These are phyloP conservation scores for Ophiothrix spiculata DNA, from an alignment of 35 echinoderm and acorn worm genomes.

Conservation along the genomic window DNA sequence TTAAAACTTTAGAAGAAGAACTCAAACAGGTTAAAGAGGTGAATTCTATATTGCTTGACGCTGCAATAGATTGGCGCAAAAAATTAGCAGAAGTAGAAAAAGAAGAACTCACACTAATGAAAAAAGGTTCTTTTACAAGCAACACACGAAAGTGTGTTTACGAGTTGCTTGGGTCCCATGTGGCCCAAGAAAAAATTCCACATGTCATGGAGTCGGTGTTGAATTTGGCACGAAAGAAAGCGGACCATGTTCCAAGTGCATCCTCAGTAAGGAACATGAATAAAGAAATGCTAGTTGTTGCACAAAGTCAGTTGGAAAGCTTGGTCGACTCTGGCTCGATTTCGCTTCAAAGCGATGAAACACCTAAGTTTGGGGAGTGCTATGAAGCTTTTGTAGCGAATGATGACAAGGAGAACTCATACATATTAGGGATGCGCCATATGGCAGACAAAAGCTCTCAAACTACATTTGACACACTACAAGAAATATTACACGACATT, in stretches of 20 bases:
- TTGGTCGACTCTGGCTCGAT: background rate
- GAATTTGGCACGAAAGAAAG: slow-evolving; percentile 1
- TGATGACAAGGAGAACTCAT: slow-evolving; percentile 19
- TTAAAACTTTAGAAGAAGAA: background rate
- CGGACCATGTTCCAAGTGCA: background rate
- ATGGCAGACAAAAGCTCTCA: slow-evolving; percentile 29
- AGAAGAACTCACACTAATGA: background rate
- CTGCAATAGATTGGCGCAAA: background rate
- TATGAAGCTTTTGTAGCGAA: slow-evolving; percentile 31
- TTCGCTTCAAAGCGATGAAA: slow-evolving; percentile 30
- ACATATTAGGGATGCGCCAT: slow-evolving; percentile 31
- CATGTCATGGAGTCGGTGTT: slow-evolving; percentile 24
- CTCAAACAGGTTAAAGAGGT: background rate
- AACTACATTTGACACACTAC: slow-evolving; percentile 9
- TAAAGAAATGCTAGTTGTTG: slow-evolving; percentile 6
- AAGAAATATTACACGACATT: slow-evolving; percentile 34
- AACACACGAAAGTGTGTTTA: slow-evolving; percentile 15
- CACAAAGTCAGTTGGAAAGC: background rate
- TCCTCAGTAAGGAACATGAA: background rate
- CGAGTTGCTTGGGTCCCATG: slow-evolving; percentile 29
- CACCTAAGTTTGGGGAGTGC: slow-evolving; percentile 19
- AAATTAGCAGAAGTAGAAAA: background rate
- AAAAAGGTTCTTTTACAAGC: background rate
- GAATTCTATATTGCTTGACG: background rate
- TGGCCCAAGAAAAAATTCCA: slow-evolving; percentile 34